Evolutionary conservation across 2,888 invertebrate genomes (phyloP).

Genomic region (Eupithecia tripunctaria): DNA sequence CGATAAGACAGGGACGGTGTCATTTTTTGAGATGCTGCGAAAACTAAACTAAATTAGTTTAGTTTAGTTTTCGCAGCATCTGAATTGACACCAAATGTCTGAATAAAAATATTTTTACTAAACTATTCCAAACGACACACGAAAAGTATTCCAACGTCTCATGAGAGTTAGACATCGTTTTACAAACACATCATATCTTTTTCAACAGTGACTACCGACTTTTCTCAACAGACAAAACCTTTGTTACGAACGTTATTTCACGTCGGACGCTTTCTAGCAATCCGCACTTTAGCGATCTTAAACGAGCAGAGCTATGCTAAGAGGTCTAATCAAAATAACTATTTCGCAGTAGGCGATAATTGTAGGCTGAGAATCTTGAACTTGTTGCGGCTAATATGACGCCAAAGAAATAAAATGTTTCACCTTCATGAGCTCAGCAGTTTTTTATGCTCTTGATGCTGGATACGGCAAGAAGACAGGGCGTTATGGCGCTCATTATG

Average conservation of each 20-base stretch:
- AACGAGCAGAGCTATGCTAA: conserved; percentile 49
- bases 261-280: background rate
- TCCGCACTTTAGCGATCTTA: conserved; percentile 30
- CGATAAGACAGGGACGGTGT: too few species aligned
- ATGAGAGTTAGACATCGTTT: background rate
- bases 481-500: background rate
- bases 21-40: too few species aligned
- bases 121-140: too few species aligned
- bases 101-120: too few species aligned
- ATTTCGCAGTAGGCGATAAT: conserved; percentile 61
- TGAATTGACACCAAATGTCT: too few species aligned
- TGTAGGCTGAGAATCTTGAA: conserved; percentile 38
- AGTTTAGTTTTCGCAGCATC: too few species aligned
- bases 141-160: background rate
- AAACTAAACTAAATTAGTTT: too few species aligned
- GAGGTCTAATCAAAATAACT: conserved; percentile 61
- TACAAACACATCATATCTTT: background rate
- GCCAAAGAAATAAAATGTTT: conserved; percentile 1
- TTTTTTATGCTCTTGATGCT: background rate
- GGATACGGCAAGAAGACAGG: background rate
- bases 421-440: background rate
- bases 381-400: conserved; percentile 7
- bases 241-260: background rate
- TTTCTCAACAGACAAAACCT: background rate
- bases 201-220: background rate